phyloP scores from a whole-genome alignment of 2,797 vertebrate genomes.

The Squalus acanthias region DNA sequence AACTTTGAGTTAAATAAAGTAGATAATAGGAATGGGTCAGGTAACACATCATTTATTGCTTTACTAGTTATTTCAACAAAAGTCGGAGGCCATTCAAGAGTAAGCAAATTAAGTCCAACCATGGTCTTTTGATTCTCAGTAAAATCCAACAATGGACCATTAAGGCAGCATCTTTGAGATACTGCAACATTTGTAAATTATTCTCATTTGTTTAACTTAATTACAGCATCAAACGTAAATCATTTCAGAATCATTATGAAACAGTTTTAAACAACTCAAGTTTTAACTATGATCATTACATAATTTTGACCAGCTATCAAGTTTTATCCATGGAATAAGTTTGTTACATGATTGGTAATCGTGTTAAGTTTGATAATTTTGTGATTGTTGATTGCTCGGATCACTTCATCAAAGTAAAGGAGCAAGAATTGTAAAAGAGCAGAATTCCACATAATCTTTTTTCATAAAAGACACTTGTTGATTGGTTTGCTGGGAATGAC shows the following conservation, averaged over 20 bases:
- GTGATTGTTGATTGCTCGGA: neutral
- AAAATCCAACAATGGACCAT: neutral
- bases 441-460: neutral
- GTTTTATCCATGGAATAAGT: neutral
- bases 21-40: neutral
- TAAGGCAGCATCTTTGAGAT: neutral
- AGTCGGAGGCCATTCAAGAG: neutral
- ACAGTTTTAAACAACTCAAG: neutral
- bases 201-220: conserved; percentile 1
- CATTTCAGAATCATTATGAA: neutral
- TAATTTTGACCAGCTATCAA: neutral
- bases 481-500: neutral
- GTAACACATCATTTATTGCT: neutral
- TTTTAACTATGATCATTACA: neutral
- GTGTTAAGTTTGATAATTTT: neutral
- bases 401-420: neutral
- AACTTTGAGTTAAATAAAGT: neutral
- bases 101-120: neutral
- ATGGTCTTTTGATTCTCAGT: neutral
- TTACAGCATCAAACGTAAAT: neutral
- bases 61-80: neutral
- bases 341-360: neutral
- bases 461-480: neutral
- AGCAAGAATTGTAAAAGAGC: neutral
- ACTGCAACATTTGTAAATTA: neutral